Evolutionary conservation across 2,797 vertebrate species (phyloP).

Genomic region (Apodemus agrarius): DNA sequence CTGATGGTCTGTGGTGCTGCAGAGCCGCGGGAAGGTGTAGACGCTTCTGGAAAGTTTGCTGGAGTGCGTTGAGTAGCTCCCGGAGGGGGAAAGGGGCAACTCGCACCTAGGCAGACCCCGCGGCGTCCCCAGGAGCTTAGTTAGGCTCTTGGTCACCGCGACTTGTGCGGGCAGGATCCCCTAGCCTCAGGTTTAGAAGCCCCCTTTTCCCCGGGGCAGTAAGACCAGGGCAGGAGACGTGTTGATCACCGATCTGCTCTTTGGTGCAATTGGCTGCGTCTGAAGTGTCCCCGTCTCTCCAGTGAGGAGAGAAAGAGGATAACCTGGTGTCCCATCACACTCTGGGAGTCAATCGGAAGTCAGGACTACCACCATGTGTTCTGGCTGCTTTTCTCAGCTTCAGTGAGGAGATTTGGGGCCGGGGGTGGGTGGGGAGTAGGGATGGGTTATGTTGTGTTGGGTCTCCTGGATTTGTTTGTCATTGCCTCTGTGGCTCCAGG

Average conservation of each 20-base stretch:
- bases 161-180: background rate
- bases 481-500: background rate
- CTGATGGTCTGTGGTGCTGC: background rate
- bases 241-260: background rate
- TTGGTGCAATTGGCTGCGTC: background rate
- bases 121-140: background rate
- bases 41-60: slow-evolving; percentile 61
- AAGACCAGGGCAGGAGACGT: too few relatives aligned
- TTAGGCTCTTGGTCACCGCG: background rate
- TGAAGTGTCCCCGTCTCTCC: background rate
- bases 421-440: background rate
- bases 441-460: background rate
- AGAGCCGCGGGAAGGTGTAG: background rate
- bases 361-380: background rate
- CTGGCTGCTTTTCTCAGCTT: background rate
- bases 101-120: too few relatives aligned
- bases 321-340: background rate
- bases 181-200: background rate
- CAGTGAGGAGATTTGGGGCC: background rate
- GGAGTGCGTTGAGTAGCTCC: background rate
- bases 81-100: background rate
- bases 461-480: background rate
- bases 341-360: background rate
- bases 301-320: background rate
- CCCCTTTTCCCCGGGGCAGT: background rate